Conservation (phyloP, 2,797 vertebrate species). For the Sandelia bainsii region DNA sequence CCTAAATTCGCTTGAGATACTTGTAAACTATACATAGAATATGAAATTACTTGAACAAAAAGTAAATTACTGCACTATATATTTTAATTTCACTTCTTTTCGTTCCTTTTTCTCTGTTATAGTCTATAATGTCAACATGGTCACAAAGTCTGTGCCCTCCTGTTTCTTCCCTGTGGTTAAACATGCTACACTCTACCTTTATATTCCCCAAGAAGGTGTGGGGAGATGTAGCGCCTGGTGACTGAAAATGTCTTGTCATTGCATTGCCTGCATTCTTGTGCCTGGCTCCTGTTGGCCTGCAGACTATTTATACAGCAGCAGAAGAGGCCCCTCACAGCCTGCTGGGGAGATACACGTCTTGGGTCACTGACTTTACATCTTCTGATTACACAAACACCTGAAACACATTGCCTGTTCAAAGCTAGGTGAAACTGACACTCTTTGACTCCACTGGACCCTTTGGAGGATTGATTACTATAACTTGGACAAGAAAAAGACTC, state of each 20-base stretch:
- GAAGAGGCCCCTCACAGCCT: constrained; percentile 71
- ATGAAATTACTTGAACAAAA: neutral
- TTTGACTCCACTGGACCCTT: neutral
- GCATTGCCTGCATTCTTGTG: constrained; percentile 80
- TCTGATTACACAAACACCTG: constrained; percentile 47
- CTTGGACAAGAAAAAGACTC: neutral
- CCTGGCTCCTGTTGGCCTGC: constrained; percentile 78
- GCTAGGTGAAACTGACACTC: neutral
- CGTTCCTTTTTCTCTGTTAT: constrained; percentile 20
- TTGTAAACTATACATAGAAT: neutral
- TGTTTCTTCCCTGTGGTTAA: constrained; percentile 43
- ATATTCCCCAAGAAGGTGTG: constrained; percentile 80
- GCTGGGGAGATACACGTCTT: constrained; percentile 43
- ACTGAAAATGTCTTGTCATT: constrained; percentile 79
- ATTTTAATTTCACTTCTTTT: constrained; percentile 8
- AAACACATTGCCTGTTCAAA: constrained; percentile 18
- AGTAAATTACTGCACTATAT: no score
- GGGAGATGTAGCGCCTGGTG: constrained; percentile 58
- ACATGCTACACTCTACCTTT: constrained; percentile 59
- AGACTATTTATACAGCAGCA: constrained; percentile 84
- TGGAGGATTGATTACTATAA: neutral
- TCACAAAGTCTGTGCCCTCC: constrained; percentile 31
- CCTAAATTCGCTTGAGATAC: constrained; percentile 1
- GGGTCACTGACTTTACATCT: constrained; percentile 29
- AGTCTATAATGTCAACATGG: neutral